Base-by-base conservation (phyloP, 2,888 invertebrate species). In the Gastracanthus pulcherrimus region DNA sequence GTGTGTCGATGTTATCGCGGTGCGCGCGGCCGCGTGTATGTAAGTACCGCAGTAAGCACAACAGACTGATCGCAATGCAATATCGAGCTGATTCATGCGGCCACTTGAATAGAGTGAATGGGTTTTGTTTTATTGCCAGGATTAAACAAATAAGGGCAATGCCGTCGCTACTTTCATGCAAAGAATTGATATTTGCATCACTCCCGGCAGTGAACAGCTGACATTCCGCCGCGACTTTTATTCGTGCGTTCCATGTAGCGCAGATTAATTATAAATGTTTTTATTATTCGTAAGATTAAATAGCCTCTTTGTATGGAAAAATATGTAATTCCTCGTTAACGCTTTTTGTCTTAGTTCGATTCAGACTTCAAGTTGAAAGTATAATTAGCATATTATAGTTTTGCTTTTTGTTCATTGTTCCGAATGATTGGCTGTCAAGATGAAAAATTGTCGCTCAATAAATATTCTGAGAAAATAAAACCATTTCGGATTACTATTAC, bases 121-220 rank as follows among this genome's bases (percentile, higher is more conserved):
- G 60, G 6, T 70, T 70, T 77, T 58, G 67, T 76, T 69, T 77
- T 70, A 77, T 70, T 62, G 70, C 48, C 70, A 36, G 60, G 70
- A 62, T 77, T 60, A 77, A 62, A 70, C 62, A 62, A 77, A 77
- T 77, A 77, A 77, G 62, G 70, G 70, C 70, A 48, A 70, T 69
- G 67, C 58, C 45, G 34, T 62, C 60, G 19, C n/a, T 16, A 23
- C 16, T 41, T 41, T 9, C 41, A 6, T 41, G 23, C 11, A 23
- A 16, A 29, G 16, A 16, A 16, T 7, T 16, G 60, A 51, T 19
- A 23, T 51, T 51, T 19, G 29, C 16, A 29, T 60, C 31, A 16
- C 5, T 31, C 5, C 9, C 58, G 29, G 13, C 19, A 19, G 26
- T 26, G 11, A 58, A 2, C 9, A 11, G 29, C 19, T 48, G 48